Base-by-base conservation (phyloP, 2,888 invertebrate genomes). In the Stenurella melanura region DNA sequence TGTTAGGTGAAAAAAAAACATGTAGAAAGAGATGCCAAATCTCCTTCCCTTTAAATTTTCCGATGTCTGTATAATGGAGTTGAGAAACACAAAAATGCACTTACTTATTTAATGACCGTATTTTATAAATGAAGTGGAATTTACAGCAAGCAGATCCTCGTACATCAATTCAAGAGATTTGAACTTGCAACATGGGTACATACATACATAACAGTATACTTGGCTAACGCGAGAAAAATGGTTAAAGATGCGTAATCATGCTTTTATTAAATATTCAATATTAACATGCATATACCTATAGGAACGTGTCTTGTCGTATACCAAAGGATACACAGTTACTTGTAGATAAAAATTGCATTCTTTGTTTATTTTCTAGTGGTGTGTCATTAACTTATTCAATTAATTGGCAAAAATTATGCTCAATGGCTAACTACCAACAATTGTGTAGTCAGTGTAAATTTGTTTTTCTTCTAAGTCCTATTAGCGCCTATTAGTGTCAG, bases 241-340 rank as follows among this genome's bases (percentile, higher is more conserved):
- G 64, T 74, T 34, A 71, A 30, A 73, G 69, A 73, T 76, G 77
- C 77, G 72, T 78, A 78, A 78, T 78, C 75, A 78, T 73, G 75
- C 75, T 74, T 80, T 66, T 78, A 77, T 78, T 78, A 75, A 78
- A 78, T 68, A 78, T 80, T 70, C 66, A 75, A 76, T 80, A 77
- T 78, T 77, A 69, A 79, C 74, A 68, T 71, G 30, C 56, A 57
- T 21, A 42, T 26, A 64, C 63, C 54, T 56, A 64, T 57, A 73
- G 50, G 63, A 64, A 56, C 66, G 56, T 58, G 19, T 18, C 42
- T 56, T 30, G 50, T 38, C 54, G 19, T 72, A 9, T 18, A 18
- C 18, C 38, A 21, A 38, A 57, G 18, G 26, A 66, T 66, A 56
- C 73, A 66, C 66, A 73, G 73, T 73, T 73, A 73, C 34, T 18